Evolutionary conservation across 2,113 vertebrate species (phyloP).

Genomic region (Zapus hudsonius): DNA sequence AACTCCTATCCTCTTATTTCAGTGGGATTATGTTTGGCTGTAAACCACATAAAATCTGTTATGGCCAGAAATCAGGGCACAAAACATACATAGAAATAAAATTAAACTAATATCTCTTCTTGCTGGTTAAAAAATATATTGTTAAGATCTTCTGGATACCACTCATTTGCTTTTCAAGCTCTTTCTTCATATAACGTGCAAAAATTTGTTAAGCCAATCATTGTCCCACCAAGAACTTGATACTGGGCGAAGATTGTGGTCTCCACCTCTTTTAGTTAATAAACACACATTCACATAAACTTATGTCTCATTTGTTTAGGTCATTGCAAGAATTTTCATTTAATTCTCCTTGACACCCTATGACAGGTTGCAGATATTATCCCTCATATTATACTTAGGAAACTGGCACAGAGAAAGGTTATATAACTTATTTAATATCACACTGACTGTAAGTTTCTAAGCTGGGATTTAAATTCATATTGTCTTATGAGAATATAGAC

Average conservation of each 20-base stretch:
- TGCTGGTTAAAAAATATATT: slow-evolving; percentile 6
- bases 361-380: not conserved
- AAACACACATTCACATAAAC: not conserved
- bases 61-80: not conserved
- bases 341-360: not conserved
- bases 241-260: not conserved
- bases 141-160: not conserved
- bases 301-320: not conserved
- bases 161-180: not conserved
- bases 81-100: not conserved
- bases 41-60: slow-evolving; percentile 10
- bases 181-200: not conserved
- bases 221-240: not conserved
- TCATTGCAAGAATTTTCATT: not conserved
- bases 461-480: not conserved
- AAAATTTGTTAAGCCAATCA: not conserved
- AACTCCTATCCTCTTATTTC: slow-evolving; percentile 3
- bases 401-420: not conserved
- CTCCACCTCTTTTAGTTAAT: slow-evolving; percentile 8
- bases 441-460: not conserved
- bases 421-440: not conserved
- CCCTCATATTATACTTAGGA: not conserved
- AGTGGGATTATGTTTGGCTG: not conserved
- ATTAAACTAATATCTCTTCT: not conserved
- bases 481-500: not conserved